Evolutionary conservation across 23 tunicate genomes (phyloP), one percentile per base, ranked within the genome.

Genomic region (Trididemnum miniatum): DNA sequence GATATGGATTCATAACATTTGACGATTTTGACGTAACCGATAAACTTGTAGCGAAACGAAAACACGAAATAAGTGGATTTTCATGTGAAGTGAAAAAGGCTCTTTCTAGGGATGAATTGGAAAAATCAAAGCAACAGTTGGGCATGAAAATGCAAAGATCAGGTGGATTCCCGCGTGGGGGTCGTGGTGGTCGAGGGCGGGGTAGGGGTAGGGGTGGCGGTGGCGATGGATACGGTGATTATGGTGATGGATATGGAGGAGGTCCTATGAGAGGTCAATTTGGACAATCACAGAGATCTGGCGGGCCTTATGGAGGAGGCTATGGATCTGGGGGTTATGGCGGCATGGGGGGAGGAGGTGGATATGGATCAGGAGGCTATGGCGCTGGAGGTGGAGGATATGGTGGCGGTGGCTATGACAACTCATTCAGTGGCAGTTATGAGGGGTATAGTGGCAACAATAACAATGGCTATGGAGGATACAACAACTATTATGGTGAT

Each of bases 11-110:
- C 51, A 50, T 90, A 9, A 90, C 89, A 1, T 90, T 81, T 65
- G 82, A 90, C 35, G 96, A 90, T 49, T 90, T 85, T 86, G 96
- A 90, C 64, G 69, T 83, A 65, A 83, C 81, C 0, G 96, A 90
- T 50, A 90, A 90, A 65, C 65, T 90, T 2, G 96, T 90, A 34
- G 90, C 89, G 4, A 86, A 80, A 37, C 71, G 96, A 40, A 59
- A 73, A 34, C 87, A 86, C 62, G 71, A 50, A 1, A 75, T 86
- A 20, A 36, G 35, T 64, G 91, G 91, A 23, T 66, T 80, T 49
- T 50, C n/a, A 0, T 85, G 85, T 60, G 91, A 90, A 74, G 96
- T 90, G n/a, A 85, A 86, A 51, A 90, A 90, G 64, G 96, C 96
- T n/a, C 78, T 90, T n/a, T 90, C 96, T 2, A 90, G 75, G 38